Evolutionary conservation across 2,797 vertebrate species (phyloP).

Genomic region (Podarcis lilfordi): DNA sequence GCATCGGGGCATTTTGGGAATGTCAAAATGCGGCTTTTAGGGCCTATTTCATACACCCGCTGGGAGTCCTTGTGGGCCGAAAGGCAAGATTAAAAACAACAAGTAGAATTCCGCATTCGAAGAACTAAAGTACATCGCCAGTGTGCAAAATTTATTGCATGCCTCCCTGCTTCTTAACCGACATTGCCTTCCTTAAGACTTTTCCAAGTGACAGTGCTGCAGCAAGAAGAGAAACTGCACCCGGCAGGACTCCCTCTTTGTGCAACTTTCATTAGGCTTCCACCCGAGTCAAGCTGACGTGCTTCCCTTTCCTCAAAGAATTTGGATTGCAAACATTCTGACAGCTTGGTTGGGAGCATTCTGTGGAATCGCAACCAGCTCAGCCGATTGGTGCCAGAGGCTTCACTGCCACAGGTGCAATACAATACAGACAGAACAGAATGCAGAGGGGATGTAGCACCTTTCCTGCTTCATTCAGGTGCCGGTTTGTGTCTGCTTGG

Average conservation of each 20-base stretch:
- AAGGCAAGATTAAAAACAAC: background rate
- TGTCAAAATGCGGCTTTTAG: no score
- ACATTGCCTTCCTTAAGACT: background rate
- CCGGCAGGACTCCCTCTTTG: background rate
- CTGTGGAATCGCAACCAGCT: background rate
- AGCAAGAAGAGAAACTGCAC: background rate
- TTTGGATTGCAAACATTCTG: background rate
- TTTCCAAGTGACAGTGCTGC: background rate
- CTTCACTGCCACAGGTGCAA: background rate
- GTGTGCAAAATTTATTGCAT: background rate
- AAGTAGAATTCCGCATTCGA: background rate
- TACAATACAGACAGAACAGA: background rate
- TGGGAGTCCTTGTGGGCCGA: background rate
- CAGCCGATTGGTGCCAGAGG: background rate
- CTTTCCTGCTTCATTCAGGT: background rate
- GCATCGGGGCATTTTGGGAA: no score
- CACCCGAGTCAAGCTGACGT: background rate
- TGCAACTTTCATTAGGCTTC: background rate
- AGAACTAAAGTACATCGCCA: background rate
- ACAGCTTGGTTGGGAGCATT: background rate
- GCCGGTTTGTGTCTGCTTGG: background rate
- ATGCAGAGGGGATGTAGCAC: background rate
- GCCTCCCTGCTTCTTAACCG: background rate
- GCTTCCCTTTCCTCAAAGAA: slow-evolving; percentile 10
- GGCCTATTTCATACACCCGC: background rate